Percentiles rank a stretch among this genome's conserved stretches.
phyloP scores from a whole-genome alignment of 1,140 invertebrate species.

The Drosophila ogumai region DNA sequence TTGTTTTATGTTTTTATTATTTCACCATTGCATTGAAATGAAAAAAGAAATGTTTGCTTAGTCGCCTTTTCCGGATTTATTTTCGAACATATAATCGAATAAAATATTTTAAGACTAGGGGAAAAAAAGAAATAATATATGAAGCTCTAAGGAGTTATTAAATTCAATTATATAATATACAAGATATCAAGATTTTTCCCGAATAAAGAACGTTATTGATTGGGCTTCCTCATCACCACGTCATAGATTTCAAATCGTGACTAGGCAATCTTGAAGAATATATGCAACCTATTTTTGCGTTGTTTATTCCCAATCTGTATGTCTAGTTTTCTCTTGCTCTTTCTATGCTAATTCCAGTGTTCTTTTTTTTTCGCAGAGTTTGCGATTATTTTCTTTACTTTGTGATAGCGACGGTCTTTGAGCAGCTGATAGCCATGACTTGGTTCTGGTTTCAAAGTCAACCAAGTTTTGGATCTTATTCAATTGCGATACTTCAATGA shows the following conservation, averaged over 20 bases:
- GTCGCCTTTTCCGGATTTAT: background rate
- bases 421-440: slow-evolving; percentile 41
- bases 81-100: background rate
- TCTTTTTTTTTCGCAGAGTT: slow-evolving; percentile 2
- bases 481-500: slow-evolving; percentile 43
- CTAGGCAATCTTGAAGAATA: slow-evolving; percentile 1
- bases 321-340: background rate
- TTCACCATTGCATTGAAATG: slow-evolving; percentile 7
- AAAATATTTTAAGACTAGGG: background rate
- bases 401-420: slow-evolving; percentile 8
- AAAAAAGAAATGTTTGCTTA: slow-evolving; percentile 1
- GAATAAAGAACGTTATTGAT: background rate
- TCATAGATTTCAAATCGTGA: slow-evolving; percentile 26
- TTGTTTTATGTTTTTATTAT: slow-evolving; percentile 7
- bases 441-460: slow-evolving; percentile 18
- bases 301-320: slow-evolving; percentile 13
- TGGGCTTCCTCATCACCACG: slow-evolving; percentile 9
- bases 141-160: no score
- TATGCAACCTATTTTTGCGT: background rate
- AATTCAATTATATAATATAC: background rate
- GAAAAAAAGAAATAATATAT: background rate
- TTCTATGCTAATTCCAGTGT: slow-evolving; percentile 22
- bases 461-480: background rate
- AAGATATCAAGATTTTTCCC: no score
- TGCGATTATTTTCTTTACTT: slow-evolving; percentile 7